Conservation (phyloP, 1,140 invertebrate species). For the Cyrtorhinus lividipennis region DNA sequence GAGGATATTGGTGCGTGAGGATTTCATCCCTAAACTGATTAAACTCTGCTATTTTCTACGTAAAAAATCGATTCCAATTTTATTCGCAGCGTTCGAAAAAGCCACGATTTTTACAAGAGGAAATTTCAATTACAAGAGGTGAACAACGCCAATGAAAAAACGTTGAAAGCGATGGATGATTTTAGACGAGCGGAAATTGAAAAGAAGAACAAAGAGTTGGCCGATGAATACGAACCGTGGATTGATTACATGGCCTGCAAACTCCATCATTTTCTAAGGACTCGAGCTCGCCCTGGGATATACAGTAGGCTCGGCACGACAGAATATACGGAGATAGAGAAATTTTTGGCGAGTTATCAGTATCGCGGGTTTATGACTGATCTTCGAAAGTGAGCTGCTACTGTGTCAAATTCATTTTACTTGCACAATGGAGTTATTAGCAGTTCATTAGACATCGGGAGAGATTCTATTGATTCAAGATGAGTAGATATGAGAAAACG, state of each 20-base stretch:
- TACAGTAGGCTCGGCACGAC: not conserved
- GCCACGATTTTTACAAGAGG: not conserved
- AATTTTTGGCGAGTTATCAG: not conserved
- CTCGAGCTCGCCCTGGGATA: slow-evolving; percentile 1
- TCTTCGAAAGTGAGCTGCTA: not conserved
- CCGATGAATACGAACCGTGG: not conserved
- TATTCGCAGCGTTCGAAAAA: not conserved
- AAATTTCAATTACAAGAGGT: not conserved
- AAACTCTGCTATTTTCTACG: not conserved
- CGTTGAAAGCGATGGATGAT: not conserved
- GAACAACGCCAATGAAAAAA: not conserved
- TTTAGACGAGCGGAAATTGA: not conserved
- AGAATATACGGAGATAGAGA: not conserved
- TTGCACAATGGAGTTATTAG: no score
- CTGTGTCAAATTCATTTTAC: not conserved
- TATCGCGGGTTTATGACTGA: not conserved
- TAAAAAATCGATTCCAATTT: not conserved
- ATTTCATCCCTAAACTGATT: no score
- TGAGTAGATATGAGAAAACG: no score
- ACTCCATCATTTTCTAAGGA: slow-evolving; percentile 5
- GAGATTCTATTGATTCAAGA: no score
- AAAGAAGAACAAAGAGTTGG: not conserved
- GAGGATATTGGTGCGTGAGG: slow-evolving; percentile 4
- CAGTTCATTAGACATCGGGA: no score
- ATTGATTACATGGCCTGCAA: slow-evolving; percentile 11